Percentiles rank a stretch among this genome's conserved stretches.
Evolutionary conservation across 2,797 vertebrate species (phyloP).

Genomic region (Naso thynnoides): DNA sequence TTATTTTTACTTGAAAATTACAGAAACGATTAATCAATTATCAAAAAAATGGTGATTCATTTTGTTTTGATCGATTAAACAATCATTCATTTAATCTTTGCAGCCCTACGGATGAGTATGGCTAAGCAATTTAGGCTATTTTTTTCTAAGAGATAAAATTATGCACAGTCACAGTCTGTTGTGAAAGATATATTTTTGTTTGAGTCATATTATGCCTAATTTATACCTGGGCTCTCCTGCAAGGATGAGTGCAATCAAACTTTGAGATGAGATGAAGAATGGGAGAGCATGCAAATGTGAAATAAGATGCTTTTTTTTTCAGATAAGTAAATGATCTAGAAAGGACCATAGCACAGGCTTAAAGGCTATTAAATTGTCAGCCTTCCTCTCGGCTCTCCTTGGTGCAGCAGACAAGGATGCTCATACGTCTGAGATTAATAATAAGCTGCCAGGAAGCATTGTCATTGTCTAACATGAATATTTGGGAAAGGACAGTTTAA

Average conservation of each 20-base stretch:
- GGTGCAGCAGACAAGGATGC: slow-evolving; percentile 31
- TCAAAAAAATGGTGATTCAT: too few species aligned
- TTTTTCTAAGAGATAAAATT: slow-evolving; percentile 16
- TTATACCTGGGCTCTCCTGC: slow-evolving; percentile 7
- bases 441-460: slow-evolving; percentile 31
- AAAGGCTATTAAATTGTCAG: slow-evolving; percentile 65
- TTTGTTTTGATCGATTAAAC: too few species aligned
- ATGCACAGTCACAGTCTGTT: neutral
- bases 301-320: neutral
- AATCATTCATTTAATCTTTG: too few species aligned
- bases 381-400: slow-evolving; percentile 39
- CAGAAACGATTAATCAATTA: too few species aligned
- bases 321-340: slow-evolving; percentile 18
- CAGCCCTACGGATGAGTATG: neutral
- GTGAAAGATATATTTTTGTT: too few species aligned
- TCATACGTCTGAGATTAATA: slow-evolving; percentile 33
- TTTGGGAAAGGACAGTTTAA: slow-evolving; percentile 29
- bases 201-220: slow-evolving; percentile 12
- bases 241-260: slow-evolving; percentile 1
- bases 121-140: slow-evolving; percentile 7
- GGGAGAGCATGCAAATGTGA: slow-evolving; percentile 13
- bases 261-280: slow-evolving; percentile 7
- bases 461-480: slow-evolving; percentile 23
- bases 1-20: too few species aligned
- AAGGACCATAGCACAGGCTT: slow-evolving; percentile 24